Evolutionary conservation across 1,140 invertebrate species (phyloP), one percentile per base, ranked within the genome.

Genomic region (Calliphora vicina): DNA sequence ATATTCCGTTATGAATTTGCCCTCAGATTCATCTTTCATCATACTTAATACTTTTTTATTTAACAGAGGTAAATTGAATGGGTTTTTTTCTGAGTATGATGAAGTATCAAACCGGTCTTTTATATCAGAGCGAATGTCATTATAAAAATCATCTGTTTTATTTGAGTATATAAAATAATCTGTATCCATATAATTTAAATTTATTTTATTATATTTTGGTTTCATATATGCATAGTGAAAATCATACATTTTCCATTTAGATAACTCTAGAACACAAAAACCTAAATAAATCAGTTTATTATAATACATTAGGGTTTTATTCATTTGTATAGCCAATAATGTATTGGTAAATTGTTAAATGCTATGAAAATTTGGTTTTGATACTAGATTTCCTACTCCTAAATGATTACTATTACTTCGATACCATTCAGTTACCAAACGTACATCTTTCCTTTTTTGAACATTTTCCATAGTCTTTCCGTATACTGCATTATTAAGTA

Each of bases 391-490:
- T 86, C 87, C 80, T n/a, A 85, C 86, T 82, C 90, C 87, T 80
- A 88, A 82, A 61, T 25, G 45, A 87, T 87, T 88, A 61, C 85
- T 82, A 27, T 82, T 72, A 25, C 3, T 25, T 25, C 43, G 85
- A 42, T 90, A 84, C 88, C 90, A 91, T n/a, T 85, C 72, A 10
- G 85, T 87, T 26, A 89, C 50, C n/a, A 92, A 83, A 87, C 87
- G 87, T 5, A 92, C 86, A 86, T 91, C 86, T 35, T 87, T 86
- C 85, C 88, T 85, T 82, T 92, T 92, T 82, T 88, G 86, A 20
- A 91, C 86, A 87, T 92, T 92, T 87, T 92, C 91, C 87, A 92
- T 92, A 2, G 89, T 91, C 25, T 89, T 92, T 1, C 91, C 92
- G 86, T 91, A 92, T n/a, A 92, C 86, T 5, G 89, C 86, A 86